Percentiles rank a stretch among this genome's conserved stretches.
These are phyloP conservation scores for Agrypnia vestita DNA, from an alignment of 1,140 invertebrate species.

Conservation along the genomic window DNA sequence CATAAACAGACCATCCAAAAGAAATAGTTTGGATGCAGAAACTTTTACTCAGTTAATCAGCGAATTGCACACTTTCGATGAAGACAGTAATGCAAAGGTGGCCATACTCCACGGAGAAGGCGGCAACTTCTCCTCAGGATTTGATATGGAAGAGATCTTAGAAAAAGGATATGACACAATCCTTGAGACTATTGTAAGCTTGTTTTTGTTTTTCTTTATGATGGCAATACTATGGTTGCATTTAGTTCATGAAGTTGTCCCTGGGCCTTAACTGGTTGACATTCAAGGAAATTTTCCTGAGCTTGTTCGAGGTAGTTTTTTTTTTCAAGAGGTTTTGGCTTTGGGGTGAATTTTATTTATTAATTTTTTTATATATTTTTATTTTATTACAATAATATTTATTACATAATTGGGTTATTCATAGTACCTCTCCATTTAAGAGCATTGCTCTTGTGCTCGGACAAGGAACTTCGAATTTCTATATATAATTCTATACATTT, in stretches of 20 bases:
- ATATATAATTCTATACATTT: too few species aligned
- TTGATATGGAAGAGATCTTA: conserved; percentile 83
- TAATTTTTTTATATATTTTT: too few species aligned
- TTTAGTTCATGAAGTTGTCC: neutral
- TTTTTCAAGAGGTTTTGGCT: too few species aligned
- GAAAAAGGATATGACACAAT: conserved; percentile 71
- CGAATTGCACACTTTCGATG: conserved; percentile 86
- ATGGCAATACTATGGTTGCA: neutral
- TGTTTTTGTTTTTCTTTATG: neutral
- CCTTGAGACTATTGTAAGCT: conserved; percentile 69
- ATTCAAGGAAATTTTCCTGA: too few species aligned
- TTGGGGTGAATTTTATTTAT: too few species aligned
- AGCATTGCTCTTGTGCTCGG: too few species aligned
- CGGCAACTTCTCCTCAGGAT: conserved; percentile 93
- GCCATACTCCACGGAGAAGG: conserved; percentile 90
- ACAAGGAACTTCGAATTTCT: too few species aligned
- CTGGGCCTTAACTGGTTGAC: too few species aligned
- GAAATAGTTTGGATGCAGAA: conserved; percentile 84
- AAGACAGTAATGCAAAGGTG: conserved; percentile 78
- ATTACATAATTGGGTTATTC: too few species aligned
- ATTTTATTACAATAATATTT: too few species aligned
- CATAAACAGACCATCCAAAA: conserved; percentile 87
- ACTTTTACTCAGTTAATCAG: conserved; percentile 80
- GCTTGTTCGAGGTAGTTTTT: too few species aligned
- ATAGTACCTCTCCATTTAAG: too few species aligned